Conservation (phyloP, 2,888 invertebrate species). For the Dryococelus australis region DNA sequence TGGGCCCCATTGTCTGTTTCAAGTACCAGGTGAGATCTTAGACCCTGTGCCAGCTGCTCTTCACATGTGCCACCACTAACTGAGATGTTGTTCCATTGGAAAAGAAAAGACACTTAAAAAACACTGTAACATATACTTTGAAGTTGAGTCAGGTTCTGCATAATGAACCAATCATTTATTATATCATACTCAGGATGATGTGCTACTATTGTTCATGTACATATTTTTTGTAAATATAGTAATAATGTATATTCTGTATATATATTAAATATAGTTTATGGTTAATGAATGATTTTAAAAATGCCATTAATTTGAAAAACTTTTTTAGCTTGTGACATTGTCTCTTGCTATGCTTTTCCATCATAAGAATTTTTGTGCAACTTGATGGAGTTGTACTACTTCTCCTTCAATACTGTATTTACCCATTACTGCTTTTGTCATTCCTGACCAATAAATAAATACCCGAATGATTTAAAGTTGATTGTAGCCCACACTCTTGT, state of each 20-base stretch:
- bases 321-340: neutral
- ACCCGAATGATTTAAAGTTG: too few species aligned
- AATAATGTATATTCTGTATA: neutral
- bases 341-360: neutral
- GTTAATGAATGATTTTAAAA: too few species aligned
- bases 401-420: too few species aligned
- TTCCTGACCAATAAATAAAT: too few species aligned
- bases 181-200: neutral
- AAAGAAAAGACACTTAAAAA: neutral
- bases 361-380: neutral
- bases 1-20: neutral
- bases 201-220: neutral
- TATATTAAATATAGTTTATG: neutral
- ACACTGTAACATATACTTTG: neutral
- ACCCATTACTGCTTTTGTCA: too few species aligned
- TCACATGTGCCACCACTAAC: neutral
- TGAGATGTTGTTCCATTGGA: neutral
- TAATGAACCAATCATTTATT: neutral
- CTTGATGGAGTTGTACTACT: too few species aligned
- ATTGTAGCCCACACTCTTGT: too few species aligned
- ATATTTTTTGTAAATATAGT: neutral
- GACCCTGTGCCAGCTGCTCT: neutral
- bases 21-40: conserved; percentile 7
- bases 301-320: neutral
- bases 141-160: neutral